A percentile compares a stretch with the other conserved stretches of the same genome.
Conservation (phyloP, 2,888 invertebrate genomes). For the Laothoe populi region DNA sequence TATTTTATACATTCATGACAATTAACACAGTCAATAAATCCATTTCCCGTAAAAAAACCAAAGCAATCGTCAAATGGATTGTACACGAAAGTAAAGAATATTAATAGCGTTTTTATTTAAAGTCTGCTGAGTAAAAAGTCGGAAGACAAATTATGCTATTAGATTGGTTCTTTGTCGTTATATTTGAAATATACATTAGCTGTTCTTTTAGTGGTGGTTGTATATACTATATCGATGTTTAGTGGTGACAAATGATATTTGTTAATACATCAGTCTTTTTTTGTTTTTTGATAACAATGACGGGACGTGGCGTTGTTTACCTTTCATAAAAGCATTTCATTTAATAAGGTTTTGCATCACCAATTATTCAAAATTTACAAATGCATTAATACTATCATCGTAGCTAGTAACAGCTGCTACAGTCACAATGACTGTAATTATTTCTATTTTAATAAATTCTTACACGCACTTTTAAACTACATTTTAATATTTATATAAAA, state of each 20-base stretch:
- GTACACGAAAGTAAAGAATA: conserved; percentile 3
- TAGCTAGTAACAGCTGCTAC: too few relatives aligned
- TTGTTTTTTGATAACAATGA: too few relatives aligned
- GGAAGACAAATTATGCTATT: not conserved
- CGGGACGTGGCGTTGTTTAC: too few relatives aligned
- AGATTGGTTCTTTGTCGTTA: not conserved
- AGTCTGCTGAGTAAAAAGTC: not conserved
- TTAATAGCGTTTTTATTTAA: conserved; percentile 27
- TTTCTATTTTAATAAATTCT: too few relatives aligned
- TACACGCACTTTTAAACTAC: not conserved
- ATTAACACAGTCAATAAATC: conserved; percentile 12
- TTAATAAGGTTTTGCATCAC: too few relatives aligned
- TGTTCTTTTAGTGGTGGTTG: not conserved
- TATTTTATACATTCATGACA: not conserved
- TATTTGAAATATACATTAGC: not conserved
- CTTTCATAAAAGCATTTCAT: too few relatives aligned
- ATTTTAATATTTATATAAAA: not conserved
- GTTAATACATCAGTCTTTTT: too few relatives aligned
- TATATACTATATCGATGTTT: too few relatives aligned
- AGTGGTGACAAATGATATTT: too few relatives aligned
- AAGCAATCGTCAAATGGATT: conserved; percentile 10
- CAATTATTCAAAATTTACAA: too few relatives aligned
- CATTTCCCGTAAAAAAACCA: not conserved
- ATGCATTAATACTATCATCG: too few relatives aligned
- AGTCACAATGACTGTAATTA: too few relatives aligned